Conservation (phyloP, 2,113 vertebrate species). For the Quiscalus mexicanus region DNA sequence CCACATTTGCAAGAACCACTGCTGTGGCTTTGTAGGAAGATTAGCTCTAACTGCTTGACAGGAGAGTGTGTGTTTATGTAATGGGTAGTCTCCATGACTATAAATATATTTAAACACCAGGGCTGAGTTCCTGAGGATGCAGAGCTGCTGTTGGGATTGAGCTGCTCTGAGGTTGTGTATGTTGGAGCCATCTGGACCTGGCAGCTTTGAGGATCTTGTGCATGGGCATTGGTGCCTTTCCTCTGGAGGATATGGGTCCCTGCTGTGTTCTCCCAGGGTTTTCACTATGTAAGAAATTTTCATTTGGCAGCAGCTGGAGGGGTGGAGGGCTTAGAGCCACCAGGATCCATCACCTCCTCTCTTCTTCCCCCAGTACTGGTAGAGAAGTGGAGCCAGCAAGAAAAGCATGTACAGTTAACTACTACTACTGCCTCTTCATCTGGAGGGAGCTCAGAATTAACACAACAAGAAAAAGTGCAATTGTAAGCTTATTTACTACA, state of each 20-base stretch:
- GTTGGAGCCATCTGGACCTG: background rate
- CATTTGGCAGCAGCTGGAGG: background rate
- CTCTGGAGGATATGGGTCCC: background rate
- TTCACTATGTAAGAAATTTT: background rate
- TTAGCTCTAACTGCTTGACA: background rate
- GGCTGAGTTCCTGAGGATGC: background rate
- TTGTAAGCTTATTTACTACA: slow-evolving; percentile 56
- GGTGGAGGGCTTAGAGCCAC: background rate
- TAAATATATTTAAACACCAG: background rate
- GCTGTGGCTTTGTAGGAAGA: background rate
- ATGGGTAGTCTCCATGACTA: background rate
- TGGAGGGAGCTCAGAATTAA: slow-evolving; percentile 15
- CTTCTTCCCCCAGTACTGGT: background rate
- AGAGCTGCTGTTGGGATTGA: background rate
- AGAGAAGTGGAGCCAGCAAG: background rate
- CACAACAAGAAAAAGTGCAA: slow-evolving; percentile 37
- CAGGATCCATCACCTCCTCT: background rate
- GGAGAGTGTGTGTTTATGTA: background rate
- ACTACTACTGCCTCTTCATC: background rate
- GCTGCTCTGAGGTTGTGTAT: background rate
- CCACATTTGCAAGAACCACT: background rate
- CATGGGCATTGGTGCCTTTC: background rate
- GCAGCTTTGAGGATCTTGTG: background rate
- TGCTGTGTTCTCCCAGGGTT: background rate
- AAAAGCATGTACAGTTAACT: background rate